Evolutionary conservation across 2,113 vertebrate genomes (phyloP).

Genomic region (Nicator chloris): DNA sequence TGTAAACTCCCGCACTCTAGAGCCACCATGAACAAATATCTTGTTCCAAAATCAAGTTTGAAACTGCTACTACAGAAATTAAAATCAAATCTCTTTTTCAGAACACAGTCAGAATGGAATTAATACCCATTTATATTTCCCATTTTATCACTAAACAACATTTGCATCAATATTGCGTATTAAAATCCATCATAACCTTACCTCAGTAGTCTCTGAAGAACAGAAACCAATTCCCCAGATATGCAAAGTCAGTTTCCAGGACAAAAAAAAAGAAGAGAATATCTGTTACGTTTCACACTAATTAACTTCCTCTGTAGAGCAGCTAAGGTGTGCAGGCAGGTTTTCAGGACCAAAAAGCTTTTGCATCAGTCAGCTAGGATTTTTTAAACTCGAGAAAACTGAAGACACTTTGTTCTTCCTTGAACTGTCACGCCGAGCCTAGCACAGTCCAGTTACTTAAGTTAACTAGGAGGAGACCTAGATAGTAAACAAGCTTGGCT

Average conservation of each 20-base stretch:
- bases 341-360: background rate
- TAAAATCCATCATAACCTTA: conserved; percentile 62
- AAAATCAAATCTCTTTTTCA: background rate
- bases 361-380: background rate
- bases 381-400: conserved; percentile 45
- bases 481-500: conserved; percentile 74
- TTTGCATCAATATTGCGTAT: background rate
- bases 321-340: background rate
- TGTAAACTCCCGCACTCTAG: background rate
- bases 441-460: conserved; percentile 50
- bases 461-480: conserved; percentile 71
- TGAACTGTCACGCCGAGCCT: conserved; percentile 34
- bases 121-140: background rate
- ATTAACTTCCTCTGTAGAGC: conserved; percentile 38
- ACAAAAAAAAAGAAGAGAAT: background rate
- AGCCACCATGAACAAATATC: background rate
- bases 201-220: conserved; percentile 63
- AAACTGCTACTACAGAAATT: background rate
- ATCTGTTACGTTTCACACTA: conserved; percentile 16
- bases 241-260: conserved; percentile 16
- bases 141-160: background rate
- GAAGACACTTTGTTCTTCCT: conserved; percentile 60
- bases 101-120: background rate
- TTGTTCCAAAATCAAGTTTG: background rate
- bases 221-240: conserved; percentile 37